Conservation (phyloP, 1,140 invertebrate species). For the Drosophila melanogaster region DNA sequence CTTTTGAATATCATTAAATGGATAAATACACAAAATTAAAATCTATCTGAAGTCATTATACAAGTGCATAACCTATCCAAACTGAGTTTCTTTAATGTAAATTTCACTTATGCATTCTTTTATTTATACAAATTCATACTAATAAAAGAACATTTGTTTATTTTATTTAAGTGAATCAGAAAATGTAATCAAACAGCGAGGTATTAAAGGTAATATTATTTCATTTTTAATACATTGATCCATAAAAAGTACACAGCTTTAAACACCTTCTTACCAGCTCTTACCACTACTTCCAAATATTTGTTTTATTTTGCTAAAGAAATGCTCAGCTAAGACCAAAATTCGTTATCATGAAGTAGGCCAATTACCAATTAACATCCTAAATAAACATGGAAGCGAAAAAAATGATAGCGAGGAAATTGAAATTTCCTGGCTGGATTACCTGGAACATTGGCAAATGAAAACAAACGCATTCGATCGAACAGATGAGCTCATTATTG, state of each 20-base stretch:
- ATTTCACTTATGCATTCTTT: too few relatives aligned
- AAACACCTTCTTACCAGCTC: not conserved
- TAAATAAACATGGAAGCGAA: slow-evolving; percentile 39
- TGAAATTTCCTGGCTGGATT: slow-evolving; percentile 69
- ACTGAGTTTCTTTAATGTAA: too few relatives aligned
- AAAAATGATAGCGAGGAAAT: slow-evolving; percentile 60
- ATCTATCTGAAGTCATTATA: too few relatives aligned
- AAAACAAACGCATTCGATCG: slow-evolving; percentile 57
- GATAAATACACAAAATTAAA: too few relatives aligned
- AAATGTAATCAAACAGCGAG: not conserved
- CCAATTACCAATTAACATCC: slow-evolving; percentile 35
- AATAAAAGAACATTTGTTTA: too few relatives aligned
- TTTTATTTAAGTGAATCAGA: too few relatives aligned
- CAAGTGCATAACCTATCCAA: too few relatives aligned
- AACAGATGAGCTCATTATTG: slow-evolving; percentile 64
- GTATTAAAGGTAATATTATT: not conserved
- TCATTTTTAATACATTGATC: not conserved
- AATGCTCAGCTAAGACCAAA: slow-evolving; percentile 4
- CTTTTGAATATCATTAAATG: too few relatives aligned
- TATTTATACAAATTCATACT: too few relatives aligned
- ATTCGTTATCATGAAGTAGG: slow-evolving; percentile 3
- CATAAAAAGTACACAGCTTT: not conserved
- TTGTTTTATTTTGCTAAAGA: slow-evolving; percentile 9
- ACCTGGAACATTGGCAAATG: slow-evolving; percentile 75
- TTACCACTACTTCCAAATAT: slow-evolving; percentile 4